phyloP scores from a whole-genome alignment of 2,113 vertebrate species.

The Leuciscus idus region DNA sequence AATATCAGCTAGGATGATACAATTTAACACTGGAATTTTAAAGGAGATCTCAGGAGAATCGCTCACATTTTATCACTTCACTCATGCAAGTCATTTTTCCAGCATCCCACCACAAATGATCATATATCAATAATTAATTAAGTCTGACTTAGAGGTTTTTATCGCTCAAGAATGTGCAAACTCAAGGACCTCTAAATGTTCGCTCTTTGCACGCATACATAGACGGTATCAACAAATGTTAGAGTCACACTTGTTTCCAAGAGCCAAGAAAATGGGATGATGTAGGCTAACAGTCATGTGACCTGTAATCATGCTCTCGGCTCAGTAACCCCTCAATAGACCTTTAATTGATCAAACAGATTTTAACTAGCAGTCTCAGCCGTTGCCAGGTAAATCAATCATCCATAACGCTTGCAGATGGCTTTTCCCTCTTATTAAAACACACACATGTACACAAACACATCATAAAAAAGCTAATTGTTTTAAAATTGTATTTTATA shows the following conservation, averaged over 20 bases:
- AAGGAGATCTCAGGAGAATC: background rate
- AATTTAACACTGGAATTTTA: background rate
- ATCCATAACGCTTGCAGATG: conserved; percentile 37
- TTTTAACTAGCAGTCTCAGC: conserved; percentile 26
- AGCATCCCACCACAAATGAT: background rate
- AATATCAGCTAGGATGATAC: background rate
- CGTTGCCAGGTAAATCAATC: conserved; percentile 48
- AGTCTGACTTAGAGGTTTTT: background rate
- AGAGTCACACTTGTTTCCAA: background rate
- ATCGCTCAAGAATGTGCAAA: background rate
- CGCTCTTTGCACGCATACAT: background rate
- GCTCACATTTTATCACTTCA: background rate
- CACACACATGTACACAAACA: conserved; percentile 21
- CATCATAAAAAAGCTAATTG: conserved; percentile 37
- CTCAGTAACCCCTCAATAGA: background rate
- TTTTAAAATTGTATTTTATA: conserved; percentile 39
- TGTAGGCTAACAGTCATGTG: background rate
- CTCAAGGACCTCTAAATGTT: background rate
- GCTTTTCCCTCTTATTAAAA: background rate
- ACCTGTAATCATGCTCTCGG: background rate
- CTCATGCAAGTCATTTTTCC: background rate
- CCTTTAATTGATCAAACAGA: conserved; percentile 27
- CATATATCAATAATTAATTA: background rate
- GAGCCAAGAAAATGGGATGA: background rate
- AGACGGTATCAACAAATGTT: background rate